phyloP scores from a whole-genome alignment of 2,888 invertebrate genomes.

The Taphrorychus bicolor region DNA sequence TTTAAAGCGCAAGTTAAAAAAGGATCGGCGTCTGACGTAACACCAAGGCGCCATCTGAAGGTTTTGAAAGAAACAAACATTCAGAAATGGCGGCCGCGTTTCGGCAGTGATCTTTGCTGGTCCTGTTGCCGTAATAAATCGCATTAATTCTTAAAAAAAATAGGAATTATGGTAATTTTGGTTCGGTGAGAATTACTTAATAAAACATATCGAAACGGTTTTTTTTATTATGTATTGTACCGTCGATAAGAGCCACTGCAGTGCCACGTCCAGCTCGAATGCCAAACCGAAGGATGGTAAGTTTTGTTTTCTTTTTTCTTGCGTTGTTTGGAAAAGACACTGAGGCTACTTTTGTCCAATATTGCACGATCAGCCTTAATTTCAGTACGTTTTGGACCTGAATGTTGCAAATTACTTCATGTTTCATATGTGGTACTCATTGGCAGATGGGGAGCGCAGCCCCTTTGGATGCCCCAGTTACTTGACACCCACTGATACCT shows the following conservation, averaged over 20 bases:
- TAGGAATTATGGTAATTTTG: conserved; percentile 63
- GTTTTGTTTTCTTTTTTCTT: conserved; percentile 49
- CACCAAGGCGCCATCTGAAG: not conserved
- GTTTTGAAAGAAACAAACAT: conserved; percentile 50
- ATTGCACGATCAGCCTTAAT: not conserved
- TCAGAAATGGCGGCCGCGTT: conserved; percentile 59
- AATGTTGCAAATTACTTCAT: not conserved
- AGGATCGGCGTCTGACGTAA: not conserved
- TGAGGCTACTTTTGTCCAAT: not conserved
- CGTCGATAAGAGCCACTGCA: conserved; percentile 73
- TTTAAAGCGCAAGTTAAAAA: not conserved
- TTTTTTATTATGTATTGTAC: conserved; percentile 72
- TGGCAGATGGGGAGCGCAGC: not conserved
- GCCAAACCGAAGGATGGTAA: conserved; percentile 79
- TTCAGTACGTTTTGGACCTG: not conserved
- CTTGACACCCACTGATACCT: not conserved
- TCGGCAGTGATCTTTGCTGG: conserved; percentile 56
- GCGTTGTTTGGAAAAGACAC: conserved; percentile 1
- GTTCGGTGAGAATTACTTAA: conserved; percentile 67
- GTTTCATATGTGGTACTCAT: not conserved
- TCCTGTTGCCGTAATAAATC: conserved; percentile 33
- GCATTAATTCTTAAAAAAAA: conserved; percentile 34
- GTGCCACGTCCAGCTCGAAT: conserved; percentile 76
- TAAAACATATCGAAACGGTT: conserved; percentile 34
- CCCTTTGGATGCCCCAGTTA: not conserved